These are phyloP conservation scores for Heliconius hermathena DNA, from an alignment of 1,140 invertebrate species.

Conservation along the genomic window DNA sequence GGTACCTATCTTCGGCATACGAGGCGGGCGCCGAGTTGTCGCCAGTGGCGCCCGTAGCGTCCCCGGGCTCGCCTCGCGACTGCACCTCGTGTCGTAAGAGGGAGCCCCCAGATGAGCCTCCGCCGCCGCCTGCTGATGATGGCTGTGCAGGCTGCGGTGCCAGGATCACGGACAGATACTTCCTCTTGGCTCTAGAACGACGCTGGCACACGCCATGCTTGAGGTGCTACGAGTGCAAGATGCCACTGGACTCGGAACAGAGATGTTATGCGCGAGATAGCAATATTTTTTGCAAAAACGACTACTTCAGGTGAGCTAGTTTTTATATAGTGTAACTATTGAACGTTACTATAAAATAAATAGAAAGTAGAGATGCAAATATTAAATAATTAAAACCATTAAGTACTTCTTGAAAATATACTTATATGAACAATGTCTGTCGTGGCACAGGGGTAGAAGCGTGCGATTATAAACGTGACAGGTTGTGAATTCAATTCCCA, in stretches of 20 bases:
- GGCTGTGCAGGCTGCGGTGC: slow-evolving; percentile 93
- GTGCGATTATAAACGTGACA: too few species aligned
- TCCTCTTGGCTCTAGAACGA: slow-evolving; percentile 95
- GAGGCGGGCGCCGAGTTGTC: slow-evolving; percentile 87
- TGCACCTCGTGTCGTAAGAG: slow-evolving; percentile 79
- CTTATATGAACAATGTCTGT: too few species aligned
- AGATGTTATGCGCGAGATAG: slow-evolving; percentile 97
- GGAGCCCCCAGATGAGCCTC: slow-evolving; percentile 75
- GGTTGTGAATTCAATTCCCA: too few species aligned
- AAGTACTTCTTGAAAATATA: too few species aligned
- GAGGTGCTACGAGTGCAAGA: slow-evolving; percentile 94
- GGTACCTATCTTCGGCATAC: slow-evolving; percentile 85
- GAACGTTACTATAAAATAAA: too few species aligned
- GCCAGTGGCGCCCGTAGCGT: slow-evolving; percentile 85
- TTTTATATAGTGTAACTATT: not conserved
- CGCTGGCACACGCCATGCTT: slow-evolving; percentile 96
- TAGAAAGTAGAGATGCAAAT: too few species aligned
- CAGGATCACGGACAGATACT: slow-evolving; percentile 93
- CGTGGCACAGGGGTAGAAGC: too few species aligned
- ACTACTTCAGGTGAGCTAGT: slow-evolving; percentile 95
- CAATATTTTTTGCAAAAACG: slow-evolving; percentile 98
- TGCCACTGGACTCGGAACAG: slow-evolving; percentile 93
- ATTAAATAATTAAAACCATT: too few species aligned
- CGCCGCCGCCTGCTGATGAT: slow-evolving; percentile 77
- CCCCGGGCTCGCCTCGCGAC: slow-evolving; percentile 79